Evolutionary conservation across 2,888 invertebrate species (phyloP), one percentile per base, ranked within the genome.

Genomic region (Dicranocentrus wangi): DNA sequence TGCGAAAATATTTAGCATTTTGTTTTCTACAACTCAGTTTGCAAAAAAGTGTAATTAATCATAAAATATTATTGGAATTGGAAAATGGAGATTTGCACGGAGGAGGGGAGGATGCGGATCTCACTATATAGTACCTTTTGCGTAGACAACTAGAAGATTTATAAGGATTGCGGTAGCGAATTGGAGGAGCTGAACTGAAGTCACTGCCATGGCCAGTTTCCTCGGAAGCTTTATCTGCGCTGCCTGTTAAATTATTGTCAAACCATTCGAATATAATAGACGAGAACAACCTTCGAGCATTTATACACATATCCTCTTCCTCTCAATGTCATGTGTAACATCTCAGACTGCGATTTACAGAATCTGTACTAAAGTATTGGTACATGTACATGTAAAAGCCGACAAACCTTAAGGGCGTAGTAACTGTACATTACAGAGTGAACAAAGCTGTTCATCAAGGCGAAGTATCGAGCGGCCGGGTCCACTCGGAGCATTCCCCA

Each of bases 361-460:
- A n/a, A n/a, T n/a, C n/a, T n/a, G n/a, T n/a, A n/a, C n/a, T n/a
- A n/a, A 53, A 53, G 5, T 17, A 17, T 53, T 53, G 53, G n/a
- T 13, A 53, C 5, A 53, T 53, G 8, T 51, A n/a, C n/a, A n/a
- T n/a, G n/a, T n/a, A n/a, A n/a, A n/a, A n/a, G n/a, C n/a, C n/a
- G n/a, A n/a, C 25, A 10, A 47, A 78, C 78, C 70, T 70, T 78
- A 5, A 78, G 19, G 21, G 78, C 78, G 42, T 61, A 77, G 27
- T 77, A 77, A 3, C 42, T 69, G 61, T 77, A 77, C 77, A 77
- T 77, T 8, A 77, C 77, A 8, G 63, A 77, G 53, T 77, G 77
- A 7, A 77, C 76, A 15, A 77, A 61, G 2, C 39, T 25, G 25
- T 77, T 77, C 69, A 77, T 61, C 7, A 77, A 19, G 1, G 47